Evolutionary conservation across 2,888 invertebrate genomes (phyloP).

Genomic region (Camponotus fellah): DNA sequence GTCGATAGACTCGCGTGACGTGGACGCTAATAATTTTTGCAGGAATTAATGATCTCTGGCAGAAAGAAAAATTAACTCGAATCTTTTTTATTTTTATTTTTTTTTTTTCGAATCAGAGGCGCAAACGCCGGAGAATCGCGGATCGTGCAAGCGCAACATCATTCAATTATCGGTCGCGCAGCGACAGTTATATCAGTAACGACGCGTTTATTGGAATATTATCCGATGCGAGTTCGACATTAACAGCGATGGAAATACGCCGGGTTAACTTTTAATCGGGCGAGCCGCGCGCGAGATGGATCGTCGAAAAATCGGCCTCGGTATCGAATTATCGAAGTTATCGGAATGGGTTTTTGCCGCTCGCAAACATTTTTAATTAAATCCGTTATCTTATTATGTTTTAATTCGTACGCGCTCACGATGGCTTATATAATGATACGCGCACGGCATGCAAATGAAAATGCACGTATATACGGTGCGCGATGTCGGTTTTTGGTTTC

Average conservation of each 20-base stretch:
- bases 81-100: slow-evolving; percentile 33
- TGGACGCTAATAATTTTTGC: slow-evolving; percentile 25
- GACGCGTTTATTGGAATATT: slow-evolving; percentile 61
- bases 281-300: slow-evolving; percentile 32
- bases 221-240: slow-evolving; percentile 54
- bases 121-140: slow-evolving; percentile 45
- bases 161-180: slow-evolving; percentile 59
- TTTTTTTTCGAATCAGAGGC: slow-evolving; percentile 49
- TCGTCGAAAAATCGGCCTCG: slow-evolving; percentile 54
- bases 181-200: slow-evolving; percentile 58
- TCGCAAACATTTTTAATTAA: slow-evolving; percentile 56
- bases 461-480: slow-evolving; percentile 27
- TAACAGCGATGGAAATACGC: slow-evolving; percentile 57
- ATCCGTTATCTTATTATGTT: slow-evolving; percentile 56
- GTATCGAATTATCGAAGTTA: slow-evolving; percentile 72
- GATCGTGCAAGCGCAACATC: slow-evolving; percentile 48
- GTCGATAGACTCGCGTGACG: slow-evolving; percentile 3
- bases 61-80: slow-evolving; percentile 33
- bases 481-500: slow-evolving; percentile 45
- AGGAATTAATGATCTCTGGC: slow-evolving; percentile 32
- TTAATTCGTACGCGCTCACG: slow-evolving; percentile 52
- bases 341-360: slow-evolving; percentile 67
- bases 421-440: slow-evolving; percentile 52
- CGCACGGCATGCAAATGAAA: slow-evolving; percentile 52
- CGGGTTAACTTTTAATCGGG: slow-evolving; percentile 60